phyloP scores from a whole-genome alignment of 2,797 vertebrate species.

The Chaetophractus vellerosus region DNA sequence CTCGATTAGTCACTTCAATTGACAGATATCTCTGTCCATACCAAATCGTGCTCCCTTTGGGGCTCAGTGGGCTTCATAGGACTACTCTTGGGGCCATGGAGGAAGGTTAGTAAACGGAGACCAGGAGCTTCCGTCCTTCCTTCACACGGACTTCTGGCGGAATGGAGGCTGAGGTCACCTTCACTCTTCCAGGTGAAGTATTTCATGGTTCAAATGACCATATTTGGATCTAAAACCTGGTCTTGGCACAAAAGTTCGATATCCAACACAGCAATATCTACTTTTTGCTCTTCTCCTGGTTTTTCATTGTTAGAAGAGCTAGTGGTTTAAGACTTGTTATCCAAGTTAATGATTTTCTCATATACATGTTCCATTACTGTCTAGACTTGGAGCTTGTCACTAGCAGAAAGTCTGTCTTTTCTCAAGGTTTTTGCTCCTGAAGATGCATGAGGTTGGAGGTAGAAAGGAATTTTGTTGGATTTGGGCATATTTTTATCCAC shows the following conservation, averaged over 20 bases:
- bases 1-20: conserved; percentile 89
- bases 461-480: conserved; percentile 99
- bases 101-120: conserved; percentile 81
- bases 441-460: conserved; percentile 99
- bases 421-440: conserved; percentile 99
- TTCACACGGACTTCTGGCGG: conserved; percentile 99
- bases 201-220: conserved; percentile 99
- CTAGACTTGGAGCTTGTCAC: conserved; percentile 99
- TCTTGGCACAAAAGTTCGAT: conserved; percentile 98
- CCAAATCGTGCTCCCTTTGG: conserved; percentile 86
- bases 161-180: conserved; percentile 98
- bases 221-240: conserved; percentile 99
- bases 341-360: conserved; percentile 99
- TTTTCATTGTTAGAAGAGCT: conserved; percentile 99
- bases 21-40: conserved; percentile 86
- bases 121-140: not conserved
- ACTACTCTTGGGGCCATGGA: conserved; percentile 89
- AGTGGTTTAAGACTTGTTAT: conserved; percentile 99
- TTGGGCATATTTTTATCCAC: conserved; percentile 99
- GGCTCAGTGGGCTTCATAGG: conserved; percentile 90
- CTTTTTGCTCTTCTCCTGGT: conserved; percentile 97
- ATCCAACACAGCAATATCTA: conserved; percentile 96
- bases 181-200: conserved; percentile 99
- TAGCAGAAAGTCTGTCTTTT: conserved; percentile 99
- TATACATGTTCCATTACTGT: conserved; percentile 99